Base-by-base conservation (phyloP, 2,113 vertebrate species). In the Microtus ochrogaster region DNA sequence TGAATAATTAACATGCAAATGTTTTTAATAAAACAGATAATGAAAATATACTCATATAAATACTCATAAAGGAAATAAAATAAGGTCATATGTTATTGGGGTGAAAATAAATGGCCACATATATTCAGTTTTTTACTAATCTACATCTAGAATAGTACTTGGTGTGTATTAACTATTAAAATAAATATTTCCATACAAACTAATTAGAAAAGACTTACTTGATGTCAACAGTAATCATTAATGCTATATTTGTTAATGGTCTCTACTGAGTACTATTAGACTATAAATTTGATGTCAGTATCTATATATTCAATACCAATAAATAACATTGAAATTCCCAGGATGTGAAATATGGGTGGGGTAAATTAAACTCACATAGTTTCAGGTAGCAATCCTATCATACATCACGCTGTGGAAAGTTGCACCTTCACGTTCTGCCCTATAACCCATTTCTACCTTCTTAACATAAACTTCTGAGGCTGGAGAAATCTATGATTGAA, bases 141-240 rank as follows among this genome's bases (percentile, higher is more conserved):
- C 19, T 14, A 47, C 13, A 90, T 10, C 11, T 85, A 83, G 44
- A 86, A 65, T 8, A 87, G 39, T 83, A 63, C 16, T 28, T 92
- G 11, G 14, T 17, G 85, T 68, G 13, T 76, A 5, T 66, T 94
- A 44, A 55, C 24, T 41, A 52, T 22, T 77, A 72, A 95, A 84
- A 44, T 41, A 70, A 79, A 74, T 41, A 73, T 65, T 73, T 65
- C 36, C 24, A 73, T 30, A 26, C 47, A 95, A 58, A 82, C 49
- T 83, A 86, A 70, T 13, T 85, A 33, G 5, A 61, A 94, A 95
- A 10, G 9, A 76, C 13, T 89, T 84, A 16, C 68, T 86, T 73
- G n/a, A 24, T 73, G 13, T 93, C 81, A 95, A 96, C 52, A 63
- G 19, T 78, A 89, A 93, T 90, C 39, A 84, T 94, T 79, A 85